Percentiles rank a stretch among this genome's conserved stretches.
phyloP scores from a whole-genome alignment of 2,888 invertebrate species.

The Abrostola triplasia region DNA sequence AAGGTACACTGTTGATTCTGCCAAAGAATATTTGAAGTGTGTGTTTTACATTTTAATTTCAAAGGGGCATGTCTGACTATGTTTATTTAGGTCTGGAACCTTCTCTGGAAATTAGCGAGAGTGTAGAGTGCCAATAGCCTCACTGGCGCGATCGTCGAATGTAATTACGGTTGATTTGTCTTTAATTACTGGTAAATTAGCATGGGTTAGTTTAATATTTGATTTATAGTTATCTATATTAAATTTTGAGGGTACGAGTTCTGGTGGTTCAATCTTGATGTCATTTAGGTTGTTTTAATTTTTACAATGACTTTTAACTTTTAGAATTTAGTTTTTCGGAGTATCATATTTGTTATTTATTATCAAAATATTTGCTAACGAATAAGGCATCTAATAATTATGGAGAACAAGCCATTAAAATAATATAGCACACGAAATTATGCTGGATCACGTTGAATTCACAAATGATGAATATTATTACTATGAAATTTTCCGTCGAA shows the following conservation, averaged over 20 bases:
- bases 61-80: constrained; percentile 7
- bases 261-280: too few species aligned
- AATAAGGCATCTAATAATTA: too few species aligned
- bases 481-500: not conserved
- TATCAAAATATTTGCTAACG: too few species aligned
- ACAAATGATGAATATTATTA: not conserved
- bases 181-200: constrained; percentile 8
- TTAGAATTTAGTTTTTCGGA: too few species aligned
- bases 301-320: too few species aligned
- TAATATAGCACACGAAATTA: not conserved
- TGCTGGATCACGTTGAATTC: constrained; percentile 1
- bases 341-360: too few species aligned
- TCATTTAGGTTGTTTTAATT: too few species aligned
- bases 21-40: constrained; percentile 22
- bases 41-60: constrained; percentile 39
- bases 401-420: not conserved
- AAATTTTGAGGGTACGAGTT: not conserved
- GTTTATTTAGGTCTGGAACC: constrained; percentile 48
- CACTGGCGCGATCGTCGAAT: constrained; percentile 13
- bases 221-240: constrained; percentile 5
- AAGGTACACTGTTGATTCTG: constrained; percentile 9
- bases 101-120: constrained; percentile 22
- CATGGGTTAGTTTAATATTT: not conserved
- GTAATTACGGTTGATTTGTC: constrained; percentile 15
- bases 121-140: constrained; percentile 6